Conservation (phyloP, 2,113 vertebrate species). For the Gavia stellata region DNA sequence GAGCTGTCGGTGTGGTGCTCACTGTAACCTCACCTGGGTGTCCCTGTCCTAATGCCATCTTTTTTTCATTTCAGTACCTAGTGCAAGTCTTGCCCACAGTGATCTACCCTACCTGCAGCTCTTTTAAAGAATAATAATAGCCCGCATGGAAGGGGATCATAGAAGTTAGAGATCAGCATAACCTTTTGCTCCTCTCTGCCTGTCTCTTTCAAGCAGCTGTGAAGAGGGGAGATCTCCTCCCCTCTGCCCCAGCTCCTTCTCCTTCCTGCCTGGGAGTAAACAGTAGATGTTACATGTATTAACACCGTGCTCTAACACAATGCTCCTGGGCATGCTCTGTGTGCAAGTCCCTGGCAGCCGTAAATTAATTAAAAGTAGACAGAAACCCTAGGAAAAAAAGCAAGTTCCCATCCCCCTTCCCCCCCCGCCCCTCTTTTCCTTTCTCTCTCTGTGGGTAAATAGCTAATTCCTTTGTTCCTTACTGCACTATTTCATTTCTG, state of each 20-base stretch:
- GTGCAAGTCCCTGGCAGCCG: conserved; percentile 65
- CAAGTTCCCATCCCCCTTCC: conserved; percentile 49
- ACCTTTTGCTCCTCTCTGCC: background rate
- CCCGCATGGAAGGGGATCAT: background rate
- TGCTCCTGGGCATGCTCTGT: conserved; percentile 45
- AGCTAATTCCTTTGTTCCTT: conserved; percentile 82
- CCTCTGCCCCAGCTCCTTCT: background rate
- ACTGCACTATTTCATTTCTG: conserved; percentile 79
- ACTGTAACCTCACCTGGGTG: background rate
- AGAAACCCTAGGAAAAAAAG: conserved; percentile 64
- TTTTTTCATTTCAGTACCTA: background rate
- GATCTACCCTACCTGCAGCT: background rate
- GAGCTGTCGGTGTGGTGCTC: background rate
- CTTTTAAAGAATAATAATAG: background rate
- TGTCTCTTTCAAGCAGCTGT: background rate
- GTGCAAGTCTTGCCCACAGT: background rate
- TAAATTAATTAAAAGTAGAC: conserved; percentile 86
- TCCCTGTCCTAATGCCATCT: background rate
- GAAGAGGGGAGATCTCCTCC: background rate
- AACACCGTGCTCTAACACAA: background rate
- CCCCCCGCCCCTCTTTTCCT: conserved; percentile 34
- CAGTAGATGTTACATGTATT: conserved; percentile 42
- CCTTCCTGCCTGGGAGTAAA: conserved; percentile 46
- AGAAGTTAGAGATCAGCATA: background rate
- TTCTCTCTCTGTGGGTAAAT: conserved; percentile 78